Conservation (phyloP, 2,113 vertebrate genomes). For the Sturnus vulgaris region DNA sequence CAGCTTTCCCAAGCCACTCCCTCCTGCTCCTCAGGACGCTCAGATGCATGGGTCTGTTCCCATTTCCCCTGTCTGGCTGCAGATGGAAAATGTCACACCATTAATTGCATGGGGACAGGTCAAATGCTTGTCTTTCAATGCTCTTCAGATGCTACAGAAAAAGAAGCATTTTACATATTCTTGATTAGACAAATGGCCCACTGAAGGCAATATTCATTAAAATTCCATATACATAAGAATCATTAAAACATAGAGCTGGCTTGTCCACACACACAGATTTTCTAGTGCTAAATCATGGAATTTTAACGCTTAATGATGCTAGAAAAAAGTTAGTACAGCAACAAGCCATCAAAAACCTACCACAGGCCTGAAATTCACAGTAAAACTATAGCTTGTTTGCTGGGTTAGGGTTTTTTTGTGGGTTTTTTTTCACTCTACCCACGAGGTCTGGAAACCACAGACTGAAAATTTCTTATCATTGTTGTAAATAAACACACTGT, state of each 20-base stretch:
- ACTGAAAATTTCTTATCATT: not conserved
- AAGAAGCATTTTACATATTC: not conserved
- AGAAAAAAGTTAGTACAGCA: not conserved
- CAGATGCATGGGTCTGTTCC: accelerated
- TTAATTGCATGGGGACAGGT: not conserved
- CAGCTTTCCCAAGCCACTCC: not conserved
- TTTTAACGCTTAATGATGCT: not conserved
- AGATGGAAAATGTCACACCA: not conserved
- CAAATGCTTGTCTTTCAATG: not conserved
- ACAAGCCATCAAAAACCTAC: not conserved
- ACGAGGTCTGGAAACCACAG: not conserved
- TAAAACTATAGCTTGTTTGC: not conserved
- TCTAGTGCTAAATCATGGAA: not conserved
- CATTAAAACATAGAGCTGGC: constrained; percentile 3
- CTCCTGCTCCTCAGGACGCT: not conserved
- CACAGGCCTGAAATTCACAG: not conserved
- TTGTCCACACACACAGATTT: constrained; percentile 10
- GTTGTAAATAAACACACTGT: not conserved
- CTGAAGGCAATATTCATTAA: constrained; percentile 38
- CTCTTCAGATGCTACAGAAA: not conserved
- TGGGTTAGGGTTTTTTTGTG: not conserved
- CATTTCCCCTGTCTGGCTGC: not conserved
- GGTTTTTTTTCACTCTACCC: not conserved
- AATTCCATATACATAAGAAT: not conserved
- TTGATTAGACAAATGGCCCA: not conserved